A percentile compares a stretch with the other conserved stretches of the same genome.
These are phyloP conservation scores for Bergia sp. DNA, from an alignment of 92 coral and sea anemone species.

Conservation along the genomic window DNA sequence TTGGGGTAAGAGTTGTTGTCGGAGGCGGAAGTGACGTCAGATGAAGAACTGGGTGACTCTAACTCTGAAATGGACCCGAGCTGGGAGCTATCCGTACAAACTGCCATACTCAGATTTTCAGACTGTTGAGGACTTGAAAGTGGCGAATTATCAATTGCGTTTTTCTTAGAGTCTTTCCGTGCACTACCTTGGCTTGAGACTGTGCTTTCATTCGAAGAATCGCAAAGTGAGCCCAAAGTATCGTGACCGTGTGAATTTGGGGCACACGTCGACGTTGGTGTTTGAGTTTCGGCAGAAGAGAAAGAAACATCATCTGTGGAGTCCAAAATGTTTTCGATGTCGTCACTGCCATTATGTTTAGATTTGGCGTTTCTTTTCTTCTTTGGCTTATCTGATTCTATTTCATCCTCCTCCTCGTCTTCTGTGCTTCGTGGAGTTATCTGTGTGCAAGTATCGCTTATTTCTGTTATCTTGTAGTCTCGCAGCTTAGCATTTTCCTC, in stretches of 20 bases:
- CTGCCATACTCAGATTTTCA: conserved; percentile 20
- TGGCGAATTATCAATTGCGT: background rate
- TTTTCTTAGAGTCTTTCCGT: conserved; percentile 21
- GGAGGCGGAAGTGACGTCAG: conserved; percentile 69
- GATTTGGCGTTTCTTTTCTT: background rate
- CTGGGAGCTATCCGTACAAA: conserved; percentile 33
- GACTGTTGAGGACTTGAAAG: conserved; percentile 21
- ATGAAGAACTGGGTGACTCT: conserved; percentile 62
- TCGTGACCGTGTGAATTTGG: background rate
- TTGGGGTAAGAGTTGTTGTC: conserved; percentile 62
- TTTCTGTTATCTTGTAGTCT: conserved; percentile 71
- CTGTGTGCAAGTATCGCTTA: conserved; percentile 80
- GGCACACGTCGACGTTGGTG: background rate
- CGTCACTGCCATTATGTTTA: background rate
- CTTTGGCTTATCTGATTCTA: background rate
- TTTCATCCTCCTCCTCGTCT: conserved; percentile 56
- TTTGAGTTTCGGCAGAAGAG: background rate
- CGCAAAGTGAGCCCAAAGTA: background rate
- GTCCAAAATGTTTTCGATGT: background rate
- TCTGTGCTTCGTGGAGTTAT: conserved; percentile 77
- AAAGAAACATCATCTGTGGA: conserved; percentile 15
- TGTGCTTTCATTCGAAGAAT: background rate
- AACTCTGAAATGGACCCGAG: conserved; percentile 26
- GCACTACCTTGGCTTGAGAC: background rate
- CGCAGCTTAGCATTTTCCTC: conserved; percentile 77